Base-by-base conservation (phyloP, 1,140 invertebrate genomes). In the Drosophila ambigua region DNA sequence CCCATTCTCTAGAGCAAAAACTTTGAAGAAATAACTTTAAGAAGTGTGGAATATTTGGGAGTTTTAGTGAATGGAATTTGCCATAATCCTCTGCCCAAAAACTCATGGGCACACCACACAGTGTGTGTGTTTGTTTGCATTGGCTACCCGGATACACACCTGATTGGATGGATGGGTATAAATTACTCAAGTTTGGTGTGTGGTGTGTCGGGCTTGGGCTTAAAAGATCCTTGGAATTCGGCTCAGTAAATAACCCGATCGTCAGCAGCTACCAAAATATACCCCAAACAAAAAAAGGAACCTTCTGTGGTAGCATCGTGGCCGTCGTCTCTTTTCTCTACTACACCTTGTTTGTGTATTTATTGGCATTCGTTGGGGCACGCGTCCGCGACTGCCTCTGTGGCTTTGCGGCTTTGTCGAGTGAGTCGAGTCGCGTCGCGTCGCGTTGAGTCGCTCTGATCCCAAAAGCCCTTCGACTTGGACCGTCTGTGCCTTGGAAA, bases 321-420 rank as follows among this genome's bases (percentile, higher is more conserved):
- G 20, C 20, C 31, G 52, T 28, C n/a, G 20, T 16, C 24, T 9
- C 13, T 39, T 35, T 28, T 16, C 48, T 13, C 28, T 26, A 20
- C 26, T 57, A 26, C 28, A 35, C 45, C 20, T 46, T 75, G 60
- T 65, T 65, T 57, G 58, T 60, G 31, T 51, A 20, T 72, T 49
- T 62, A 63, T 72, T 72, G 66, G 49, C 71, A 75, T 74, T 63
- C 72, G 73, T 77, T 39, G 78, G 78, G 64, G 79, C 79, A 81
- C 79, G 79, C 79, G 79, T 72, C 77, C 45, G 43, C 15, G 44
- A 44, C 46, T 48, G 69, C 55, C 64, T 46, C 35, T 61, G 41
- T 59, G 43, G 26, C 24, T 58, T 58, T 55, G 54, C 51, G 61
- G 31, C 16, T 41, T 50, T 51, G 39, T 46, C 7, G n/a, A 15